These are phyloP conservation scores for Jacana jacana DNA, from an alignment of 2,113 vertebrate genomes.

Conservation along the genomic window DNA sequence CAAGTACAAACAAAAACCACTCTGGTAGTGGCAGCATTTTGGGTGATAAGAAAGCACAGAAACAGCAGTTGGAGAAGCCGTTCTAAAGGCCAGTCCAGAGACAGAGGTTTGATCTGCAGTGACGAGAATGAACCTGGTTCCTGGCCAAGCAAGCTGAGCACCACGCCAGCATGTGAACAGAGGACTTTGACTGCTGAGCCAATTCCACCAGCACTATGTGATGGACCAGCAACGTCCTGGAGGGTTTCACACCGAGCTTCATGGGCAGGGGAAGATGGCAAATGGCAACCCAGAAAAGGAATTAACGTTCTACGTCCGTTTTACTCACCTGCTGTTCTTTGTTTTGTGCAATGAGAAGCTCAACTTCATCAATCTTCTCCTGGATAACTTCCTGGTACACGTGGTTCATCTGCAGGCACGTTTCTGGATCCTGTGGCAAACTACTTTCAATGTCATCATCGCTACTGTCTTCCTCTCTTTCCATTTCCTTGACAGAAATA, in stretches of 20 bases:
- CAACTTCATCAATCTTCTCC: constrained; percentile 81
- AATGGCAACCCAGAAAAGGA: not conserved
- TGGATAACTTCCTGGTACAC: constrained; percentile 86
- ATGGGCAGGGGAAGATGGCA: not conserved
- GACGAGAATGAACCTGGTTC: not conserved
- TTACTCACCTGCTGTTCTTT: constrained; percentile 78
- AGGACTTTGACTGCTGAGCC: not conserved
- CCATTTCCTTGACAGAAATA: constrained; percentile 35
- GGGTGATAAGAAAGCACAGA: not conserved
- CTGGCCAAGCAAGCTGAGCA: not conserved
- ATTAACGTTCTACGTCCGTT: not conserved
- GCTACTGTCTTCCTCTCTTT: constrained; percentile 9
- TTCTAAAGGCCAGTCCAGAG: not conserved
- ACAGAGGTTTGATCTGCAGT: not conserved
- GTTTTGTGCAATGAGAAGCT: constrained; percentile 78
- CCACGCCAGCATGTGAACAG: not conserved
- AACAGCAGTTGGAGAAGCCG: not conserved
- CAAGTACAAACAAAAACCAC: not conserved
- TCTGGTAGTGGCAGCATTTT: not conserved
- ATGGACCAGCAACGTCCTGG: not conserved
- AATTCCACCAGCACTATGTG: not conserved
- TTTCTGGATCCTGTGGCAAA: constrained; percentile 78
- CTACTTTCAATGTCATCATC: constrained; percentile 63
- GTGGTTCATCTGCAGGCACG: constrained; percentile 85
- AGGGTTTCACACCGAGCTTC: not conserved